Percentiles rank a stretch among this genome's conserved stretches.
Conservation (phyloP, 23 tunicate species). For the Clavelina lepadiformis region DNA sequence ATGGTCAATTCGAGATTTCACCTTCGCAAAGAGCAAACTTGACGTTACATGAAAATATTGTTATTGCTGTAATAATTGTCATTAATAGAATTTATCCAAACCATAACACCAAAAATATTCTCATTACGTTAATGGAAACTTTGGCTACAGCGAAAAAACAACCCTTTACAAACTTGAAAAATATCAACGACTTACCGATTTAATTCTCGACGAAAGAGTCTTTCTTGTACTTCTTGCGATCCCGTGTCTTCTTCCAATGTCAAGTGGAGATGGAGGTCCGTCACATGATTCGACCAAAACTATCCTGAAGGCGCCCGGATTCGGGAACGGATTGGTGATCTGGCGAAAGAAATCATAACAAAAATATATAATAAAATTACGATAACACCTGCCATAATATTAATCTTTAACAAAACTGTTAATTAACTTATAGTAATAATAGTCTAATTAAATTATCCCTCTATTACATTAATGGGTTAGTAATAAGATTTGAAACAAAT, state of each 20-base stretch:
- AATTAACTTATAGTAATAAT: background rate
- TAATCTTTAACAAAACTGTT: background rate
- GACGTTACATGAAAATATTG: too few relatives aligned
- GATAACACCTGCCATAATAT: background rate
- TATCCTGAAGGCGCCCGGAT: conserved; percentile 57
- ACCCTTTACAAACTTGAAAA: too few relatives aligned
- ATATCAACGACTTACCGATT: conserved; percentile 45
- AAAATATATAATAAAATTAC: background rate
- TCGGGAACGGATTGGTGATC: conserved; percentile 64
- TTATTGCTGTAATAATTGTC: too few relatives aligned
- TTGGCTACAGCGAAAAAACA: too few relatives aligned
- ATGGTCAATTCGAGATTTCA: conserved; percentile 65
- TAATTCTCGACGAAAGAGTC: conserved; percentile 60
- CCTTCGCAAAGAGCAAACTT: too few relatives aligned
- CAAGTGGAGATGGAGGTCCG: conserved; percentile 81
- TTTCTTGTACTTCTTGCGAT: conserved; percentile 36
- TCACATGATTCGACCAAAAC: conserved; percentile 75
- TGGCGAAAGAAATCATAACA: conserved; percentile 4
- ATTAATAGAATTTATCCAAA: too few relatives aligned
- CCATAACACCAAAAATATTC: too few relatives aligned
- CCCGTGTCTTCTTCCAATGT: conserved; percentile 45
- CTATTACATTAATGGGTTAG: too few relatives aligned
- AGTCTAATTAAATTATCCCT: too few relatives aligned
- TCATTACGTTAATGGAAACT: too few relatives aligned
- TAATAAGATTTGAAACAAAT: background rate